phyloP scores from a whole-genome alignment of 2,888 invertebrate genomes.

The Hecatera dysodea region DNA sequence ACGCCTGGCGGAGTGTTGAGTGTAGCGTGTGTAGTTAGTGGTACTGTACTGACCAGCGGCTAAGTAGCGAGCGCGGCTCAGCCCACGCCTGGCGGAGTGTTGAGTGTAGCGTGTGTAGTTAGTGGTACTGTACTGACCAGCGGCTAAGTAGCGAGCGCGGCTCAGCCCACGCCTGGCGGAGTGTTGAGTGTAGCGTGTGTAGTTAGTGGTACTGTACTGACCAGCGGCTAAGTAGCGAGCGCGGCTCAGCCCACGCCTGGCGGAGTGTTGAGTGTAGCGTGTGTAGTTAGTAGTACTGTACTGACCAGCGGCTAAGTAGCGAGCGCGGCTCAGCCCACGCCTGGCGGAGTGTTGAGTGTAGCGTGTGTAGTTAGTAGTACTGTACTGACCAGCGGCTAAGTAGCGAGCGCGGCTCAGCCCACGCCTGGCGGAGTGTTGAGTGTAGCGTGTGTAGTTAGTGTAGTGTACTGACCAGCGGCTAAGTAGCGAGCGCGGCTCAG shows the following conservation, averaged over 20 bases:
- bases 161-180: conserved; percentile 83
- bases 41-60: conserved; percentile 57
- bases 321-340: conserved; percentile 81
- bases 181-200: conserved; percentile 67
- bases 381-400: conserved; percentile 58
- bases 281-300: conserved; percentile 59
- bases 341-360: neutral
- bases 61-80: no score
- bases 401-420: no score
- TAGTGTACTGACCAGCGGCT: no score
- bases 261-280: conserved; percentile 77
- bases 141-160: conserved; percentile 69
- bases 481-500: conserved; percentile 71
- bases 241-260: conserved; percentile 82
- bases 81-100: no score
- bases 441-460: no score
- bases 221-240: conserved; percentile 61
- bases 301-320: conserved; percentile 61
- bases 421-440: no score
- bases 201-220: conserved; percentile 38
- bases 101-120: no score
- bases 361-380: neutral
- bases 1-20: conserved; percentile 67
- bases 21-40: neutral
- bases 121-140: no score